Conservation (phyloP, 1,140 invertebrate species). For the Ips typographus region DNA sequence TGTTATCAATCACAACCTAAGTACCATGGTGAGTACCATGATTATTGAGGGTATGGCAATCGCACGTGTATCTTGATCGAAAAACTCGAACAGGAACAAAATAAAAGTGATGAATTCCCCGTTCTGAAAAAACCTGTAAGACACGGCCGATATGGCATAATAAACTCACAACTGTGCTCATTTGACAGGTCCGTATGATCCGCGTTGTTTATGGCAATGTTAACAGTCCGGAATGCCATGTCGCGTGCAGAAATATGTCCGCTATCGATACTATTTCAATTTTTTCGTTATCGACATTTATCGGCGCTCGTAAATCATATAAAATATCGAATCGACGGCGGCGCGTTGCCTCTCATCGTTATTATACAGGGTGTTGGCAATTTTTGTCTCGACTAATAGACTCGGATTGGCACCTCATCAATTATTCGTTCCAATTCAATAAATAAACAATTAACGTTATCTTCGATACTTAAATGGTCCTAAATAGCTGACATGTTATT, state of each 20-base stretch:
- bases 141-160: slow-evolving; percentile 34
- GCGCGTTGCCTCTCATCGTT: background rate
- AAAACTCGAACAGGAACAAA: slow-evolving; percentile 7
- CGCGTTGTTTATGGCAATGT: slow-evolving; percentile 45
- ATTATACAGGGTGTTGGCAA: slow-evolving; percentile 5
- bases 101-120: slow-evolving; percentile 28
- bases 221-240: slow-evolving; percentile 42
- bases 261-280: slow-evolving; percentile 45
- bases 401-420: background rate
- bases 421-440: slow-evolving; percentile 6
- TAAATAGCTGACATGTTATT: slow-evolving; percentile 38
- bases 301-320: slow-evolving; percentile 31
- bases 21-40: too few species aligned
- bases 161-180: slow-evolving; percentile 30
- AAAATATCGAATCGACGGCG: background rate
- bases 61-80: too few species aligned
- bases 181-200: slow-evolving; percentile 37
- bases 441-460: slow-evolving; percentile 24
- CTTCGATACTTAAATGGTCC: slow-evolving; percentile 17
- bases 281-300: slow-evolving; percentile 39
- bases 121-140: slow-evolving; percentile 27
- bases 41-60: too few species aligned
- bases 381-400: background rate
- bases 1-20: too few species aligned
- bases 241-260: slow-evolving; percentile 44